A percentile compares a stretch with the other conserved stretches of the same genome.
Evolutionary conservation across 2,888 invertebrate genomes (phyloP).

Genomic region (Drosophila niveifrons): DNA sequence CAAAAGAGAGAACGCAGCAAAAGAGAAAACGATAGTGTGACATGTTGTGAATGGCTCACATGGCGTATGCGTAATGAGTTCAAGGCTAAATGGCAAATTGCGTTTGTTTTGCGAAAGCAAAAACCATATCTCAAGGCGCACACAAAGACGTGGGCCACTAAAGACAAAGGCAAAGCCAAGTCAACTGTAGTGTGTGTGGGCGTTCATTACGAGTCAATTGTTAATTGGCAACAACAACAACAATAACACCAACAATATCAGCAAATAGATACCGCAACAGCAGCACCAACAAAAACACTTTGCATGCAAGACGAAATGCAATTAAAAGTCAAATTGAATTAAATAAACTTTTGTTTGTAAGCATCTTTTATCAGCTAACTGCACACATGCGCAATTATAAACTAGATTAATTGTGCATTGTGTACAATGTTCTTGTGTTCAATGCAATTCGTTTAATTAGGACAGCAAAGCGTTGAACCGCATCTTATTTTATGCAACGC

Average conservation of each 20-base stretch:
- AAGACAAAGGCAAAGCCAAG: constrained; percentile 28
- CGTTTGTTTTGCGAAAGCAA: constrained; percentile 44
- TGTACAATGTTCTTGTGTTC: background rate
- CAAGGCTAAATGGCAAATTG: constrained; percentile 66
- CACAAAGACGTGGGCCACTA: constrained; percentile 5
- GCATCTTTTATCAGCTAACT: constrained; percentile 1
- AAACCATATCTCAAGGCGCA: constrained; percentile 25
- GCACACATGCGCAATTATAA: constrained; percentile 15
- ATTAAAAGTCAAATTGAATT: constrained; percentile 64
- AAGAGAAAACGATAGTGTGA: constrained; percentile 5
- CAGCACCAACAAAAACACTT: constrained; percentile 19
- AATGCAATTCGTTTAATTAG: constrained; percentile 36
- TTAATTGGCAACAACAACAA: constrained; percentile 57
- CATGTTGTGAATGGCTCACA: constrained; percentile 42
- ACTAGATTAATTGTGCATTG: constrained; percentile 27
- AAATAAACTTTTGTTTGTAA: constrained; percentile 41
- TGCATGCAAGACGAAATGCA: constrained; percentile 54
- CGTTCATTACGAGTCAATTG: constrained; percentile 69
- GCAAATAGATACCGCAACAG: background rate
- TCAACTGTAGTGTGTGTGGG: constrained; percentile 30
- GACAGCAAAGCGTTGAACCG: constrained; percentile 3
- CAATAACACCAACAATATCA: constrained; percentile 7
- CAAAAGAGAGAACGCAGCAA: background rate
- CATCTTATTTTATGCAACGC: constrained; percentile 29
- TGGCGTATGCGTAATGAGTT: constrained; percentile 77